phyloP scores from a whole-genome alignment of 2,888 invertebrate genomes.

The Tachina lurida region DNA sequence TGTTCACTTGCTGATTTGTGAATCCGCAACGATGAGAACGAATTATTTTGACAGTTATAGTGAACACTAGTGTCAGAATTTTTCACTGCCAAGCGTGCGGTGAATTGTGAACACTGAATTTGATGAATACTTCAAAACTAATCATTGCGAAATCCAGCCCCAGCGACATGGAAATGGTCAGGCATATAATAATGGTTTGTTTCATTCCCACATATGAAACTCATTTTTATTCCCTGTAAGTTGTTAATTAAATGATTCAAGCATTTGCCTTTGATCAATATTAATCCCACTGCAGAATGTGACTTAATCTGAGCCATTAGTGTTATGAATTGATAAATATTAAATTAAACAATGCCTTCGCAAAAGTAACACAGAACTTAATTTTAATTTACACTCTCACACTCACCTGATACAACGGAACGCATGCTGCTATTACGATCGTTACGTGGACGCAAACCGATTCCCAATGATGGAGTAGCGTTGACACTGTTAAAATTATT shows the following conservation, averaged over 20 bases:
- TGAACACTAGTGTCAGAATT: too few species aligned
- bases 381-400: conserved; percentile 18
- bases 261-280: neutral
- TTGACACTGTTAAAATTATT: conserved; percentile 52
- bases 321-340: conserved; percentile 34
- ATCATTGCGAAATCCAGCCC: too few species aligned
- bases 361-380: neutral
- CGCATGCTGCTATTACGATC: conserved; percentile 81
- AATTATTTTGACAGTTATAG: too few species aligned
- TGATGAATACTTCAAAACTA: too few species aligned
- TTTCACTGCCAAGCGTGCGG: too few species aligned
- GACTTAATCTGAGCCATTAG: conserved; percentile 13
- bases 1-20: too few species aligned
- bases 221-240: too few species aligned
- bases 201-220: too few species aligned
- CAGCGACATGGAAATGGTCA: too few species aligned
- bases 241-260: neutral
- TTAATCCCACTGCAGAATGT: neutral
- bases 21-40: too few species aligned
- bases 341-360: conserved; percentile 33
- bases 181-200: too few species aligned
- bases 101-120: too few species aligned
- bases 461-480: conserved; percentile 72
- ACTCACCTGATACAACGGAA: conserved; percentile 82
- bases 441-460: conserved; percentile 77